phyloP scores from a whole-genome alignment of 2,797 vertebrate species.

The Girardinus metallicus region DNA sequence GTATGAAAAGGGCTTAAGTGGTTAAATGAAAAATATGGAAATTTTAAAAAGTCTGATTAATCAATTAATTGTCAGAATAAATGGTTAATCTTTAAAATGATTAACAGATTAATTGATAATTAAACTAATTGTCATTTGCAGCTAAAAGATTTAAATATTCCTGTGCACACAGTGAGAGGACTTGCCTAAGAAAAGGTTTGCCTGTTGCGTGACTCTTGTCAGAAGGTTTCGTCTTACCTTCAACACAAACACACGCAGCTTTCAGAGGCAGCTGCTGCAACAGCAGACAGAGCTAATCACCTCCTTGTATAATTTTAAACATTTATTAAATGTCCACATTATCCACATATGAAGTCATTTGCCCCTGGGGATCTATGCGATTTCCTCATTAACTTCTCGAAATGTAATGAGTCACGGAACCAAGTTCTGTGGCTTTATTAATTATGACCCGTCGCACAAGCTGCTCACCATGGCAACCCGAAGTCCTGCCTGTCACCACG shows the following conservation, averaged over 20 bases:
- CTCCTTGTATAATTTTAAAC: constrained; percentile 42
- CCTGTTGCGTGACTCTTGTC: constrained; percentile 53
- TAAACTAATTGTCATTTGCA: too few species aligned
- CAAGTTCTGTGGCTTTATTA: constrained; percentile 64
- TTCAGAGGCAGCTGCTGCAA: constrained; percentile 20
- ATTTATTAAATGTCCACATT: constrained; percentile 53
- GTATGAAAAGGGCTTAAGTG: too few species aligned
- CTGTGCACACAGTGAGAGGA: constrained; percentile 38
- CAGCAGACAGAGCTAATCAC: constrained; percentile 28
- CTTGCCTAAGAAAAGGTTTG: constrained; percentile 55
- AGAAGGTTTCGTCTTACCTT: constrained; percentile 55
- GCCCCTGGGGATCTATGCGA: constrained; percentile 59
- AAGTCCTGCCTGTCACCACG: constrained; percentile 72
- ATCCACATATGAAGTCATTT: constrained; percentile 48
- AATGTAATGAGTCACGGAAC: constrained; percentile 69
- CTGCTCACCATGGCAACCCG: constrained; percentile 76
- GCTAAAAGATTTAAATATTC: neutral
- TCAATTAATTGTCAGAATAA: too few species aligned
- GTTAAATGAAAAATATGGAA: too few species aligned
- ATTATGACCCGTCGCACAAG: constrained; percentile 65
- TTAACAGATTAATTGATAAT: too few species aligned
- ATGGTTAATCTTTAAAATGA: too few species aligned
- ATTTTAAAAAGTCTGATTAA: too few species aligned
- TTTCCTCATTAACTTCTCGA: constrained; percentile 71
- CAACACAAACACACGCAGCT: constrained; percentile 34